Conservation (phyloP, 1,140 invertebrate species). For the Amyelois transitella region DNA sequence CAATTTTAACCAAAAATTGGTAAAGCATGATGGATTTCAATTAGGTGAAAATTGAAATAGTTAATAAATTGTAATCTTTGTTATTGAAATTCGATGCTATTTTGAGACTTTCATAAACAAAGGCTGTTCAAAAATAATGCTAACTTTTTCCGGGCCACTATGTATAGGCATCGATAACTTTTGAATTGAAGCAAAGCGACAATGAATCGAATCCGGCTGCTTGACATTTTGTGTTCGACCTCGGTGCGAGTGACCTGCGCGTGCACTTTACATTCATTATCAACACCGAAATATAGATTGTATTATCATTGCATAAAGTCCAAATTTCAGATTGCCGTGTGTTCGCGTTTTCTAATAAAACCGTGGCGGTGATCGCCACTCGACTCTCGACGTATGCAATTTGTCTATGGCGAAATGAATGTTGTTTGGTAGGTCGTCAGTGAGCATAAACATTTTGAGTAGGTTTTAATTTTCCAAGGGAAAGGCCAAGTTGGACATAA, state of each 20-base stretch:
- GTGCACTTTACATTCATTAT: constrained; percentile 34
- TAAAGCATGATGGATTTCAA: too few relatives aligned
- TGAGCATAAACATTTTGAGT: too few relatives aligned
- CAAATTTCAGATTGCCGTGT: background rate
- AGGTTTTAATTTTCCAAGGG: too few relatives aligned
- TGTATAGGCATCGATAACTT: too few relatives aligned
- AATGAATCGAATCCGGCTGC: constrained; percentile 50
- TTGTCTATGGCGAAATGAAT: constrained; percentile 45
- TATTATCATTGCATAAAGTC: background rate
- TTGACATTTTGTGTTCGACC: constrained; percentile 60
- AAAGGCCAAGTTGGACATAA: too few relatives aligned
- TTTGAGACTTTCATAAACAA: too few relatives aligned
- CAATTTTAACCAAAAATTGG: too few relatives aligned
- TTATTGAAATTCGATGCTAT: too few relatives aligned
- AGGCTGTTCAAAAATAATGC: too few relatives aligned
- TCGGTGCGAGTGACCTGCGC: constrained; percentile 46
- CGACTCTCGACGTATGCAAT: constrained; percentile 35
- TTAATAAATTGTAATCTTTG: too few relatives aligned
- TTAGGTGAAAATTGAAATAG: too few relatives aligned
- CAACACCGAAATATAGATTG: background rate
- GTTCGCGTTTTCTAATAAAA: background rate
- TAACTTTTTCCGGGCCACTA: too few relatives aligned
- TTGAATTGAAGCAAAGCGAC: constrained; percentile 15
- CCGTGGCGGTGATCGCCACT: constrained; percentile 6
- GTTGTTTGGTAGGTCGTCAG: constrained; percentile 12